Percentiles rank a stretch among this genome's conserved stretches.
These are phyloP conservation scores for Rhabdomys dilectus DNA, from an alignment of 2,113 vertebrate species.

Conservation along the genomic window DNA sequence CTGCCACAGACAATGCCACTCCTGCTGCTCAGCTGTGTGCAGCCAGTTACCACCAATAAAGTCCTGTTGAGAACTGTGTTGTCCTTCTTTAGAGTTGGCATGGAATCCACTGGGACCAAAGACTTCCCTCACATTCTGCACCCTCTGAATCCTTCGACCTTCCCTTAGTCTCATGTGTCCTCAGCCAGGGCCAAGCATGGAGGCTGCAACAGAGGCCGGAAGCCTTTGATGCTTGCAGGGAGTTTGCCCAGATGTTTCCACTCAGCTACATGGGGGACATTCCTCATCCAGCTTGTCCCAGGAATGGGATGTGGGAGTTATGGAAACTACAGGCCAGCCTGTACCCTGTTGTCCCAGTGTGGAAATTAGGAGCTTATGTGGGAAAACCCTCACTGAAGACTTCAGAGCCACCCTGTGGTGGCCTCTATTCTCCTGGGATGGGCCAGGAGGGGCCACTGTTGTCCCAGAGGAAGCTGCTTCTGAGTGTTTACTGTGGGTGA, in stretches of 20 bases:
- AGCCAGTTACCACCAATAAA: slow-evolving; percentile 69
- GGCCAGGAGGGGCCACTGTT: not conserved
- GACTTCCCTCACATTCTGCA: not conserved
- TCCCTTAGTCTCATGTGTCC: slow-evolving; percentile 49
- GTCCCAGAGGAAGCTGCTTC: not conserved
- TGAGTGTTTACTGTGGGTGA: slow-evolving; percentile 42
- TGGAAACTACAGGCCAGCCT: not conserved
- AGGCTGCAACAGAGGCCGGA: slow-evolving; percentile 45
- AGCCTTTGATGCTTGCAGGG: slow-evolving; percentile 67
- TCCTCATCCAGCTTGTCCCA: slow-evolving; percentile 4
- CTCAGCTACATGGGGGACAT: slow-evolving; percentile 40
- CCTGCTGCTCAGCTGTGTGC: not conserved
- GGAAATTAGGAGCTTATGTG: not conserved
- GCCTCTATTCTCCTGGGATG: not conserved
- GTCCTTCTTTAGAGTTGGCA: not conserved
- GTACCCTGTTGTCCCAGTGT: not conserved
- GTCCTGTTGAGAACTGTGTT: slow-evolving; percentile 33
- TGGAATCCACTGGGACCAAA: not conserved
- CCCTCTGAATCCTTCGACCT: not conserved
- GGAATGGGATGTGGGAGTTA: not conserved
- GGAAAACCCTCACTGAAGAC: not conserved
- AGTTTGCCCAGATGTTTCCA: slow-evolving; percentile 76
- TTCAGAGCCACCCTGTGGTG: not conserved
- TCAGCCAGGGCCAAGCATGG: slow-evolving; percentile 42
- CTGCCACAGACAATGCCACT: not conserved